Conservation (phyloP, 2,797 vertebrate genomes). For the Microctenopoma steveboyesi region DNA sequence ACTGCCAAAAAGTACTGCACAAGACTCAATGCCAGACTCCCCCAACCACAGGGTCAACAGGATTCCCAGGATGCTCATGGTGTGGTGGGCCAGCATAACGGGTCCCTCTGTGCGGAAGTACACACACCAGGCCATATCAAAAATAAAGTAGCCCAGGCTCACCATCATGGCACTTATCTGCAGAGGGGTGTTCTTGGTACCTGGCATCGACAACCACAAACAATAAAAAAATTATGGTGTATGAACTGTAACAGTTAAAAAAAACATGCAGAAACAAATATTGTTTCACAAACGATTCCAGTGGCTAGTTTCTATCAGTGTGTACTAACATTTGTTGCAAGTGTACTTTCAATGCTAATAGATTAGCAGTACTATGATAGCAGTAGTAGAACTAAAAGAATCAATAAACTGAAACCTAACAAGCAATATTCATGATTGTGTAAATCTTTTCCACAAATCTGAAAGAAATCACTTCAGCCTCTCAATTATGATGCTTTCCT, state of each 20-base stretch:
- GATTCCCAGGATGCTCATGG: conserved; percentile 94
- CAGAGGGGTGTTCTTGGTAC: conserved; percentile 91
- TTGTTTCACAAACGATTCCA: neutral
- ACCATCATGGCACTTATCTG: conserved; percentile 90
- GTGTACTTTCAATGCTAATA: neutral
- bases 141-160: conserved; percentile 96
- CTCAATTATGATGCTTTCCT: too few species aligned
- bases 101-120: conserved; percentile 93
- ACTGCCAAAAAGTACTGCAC: conserved; percentile 94
- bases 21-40: conserved; percentile 92
- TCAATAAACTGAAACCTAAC: neutral
- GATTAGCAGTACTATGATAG: neutral
- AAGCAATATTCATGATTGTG: neutral
- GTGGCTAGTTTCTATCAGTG: neutral
- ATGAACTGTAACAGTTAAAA: neutral
- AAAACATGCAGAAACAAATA: neutral
- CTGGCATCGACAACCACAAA: conserved; percentile 74
- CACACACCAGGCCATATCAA: conserved; percentile 96
- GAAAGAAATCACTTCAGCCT: neutral
- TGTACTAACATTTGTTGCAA: neutral
- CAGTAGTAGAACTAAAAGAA: neutral
- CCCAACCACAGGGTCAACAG: conserved; percentile 87
- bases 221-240: conserved; percentile 2
- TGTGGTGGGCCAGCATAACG: conserved; percentile 96
- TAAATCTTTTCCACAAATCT: conserved; percentile 1